phyloP scores from a whole-genome alignment of 92 coral and sea anemone genomes.

The Parazoanthus atlanticus region DNA sequence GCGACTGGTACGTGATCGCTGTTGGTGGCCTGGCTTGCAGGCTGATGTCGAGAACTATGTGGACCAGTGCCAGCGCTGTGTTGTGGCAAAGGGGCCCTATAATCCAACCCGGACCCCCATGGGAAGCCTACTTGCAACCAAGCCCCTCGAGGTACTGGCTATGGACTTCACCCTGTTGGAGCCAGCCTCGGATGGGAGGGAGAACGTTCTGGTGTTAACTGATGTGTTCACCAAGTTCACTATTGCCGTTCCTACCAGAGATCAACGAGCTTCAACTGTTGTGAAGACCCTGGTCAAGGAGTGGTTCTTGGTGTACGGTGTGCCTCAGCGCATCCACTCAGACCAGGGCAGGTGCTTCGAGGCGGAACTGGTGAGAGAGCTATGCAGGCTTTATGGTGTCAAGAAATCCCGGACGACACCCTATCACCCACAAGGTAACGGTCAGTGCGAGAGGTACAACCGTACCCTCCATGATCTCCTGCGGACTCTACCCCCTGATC shows the following conservation, averaged over 20 bases:
- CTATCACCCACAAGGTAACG: conserved; percentile 74
- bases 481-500: conserved; percentile 49
- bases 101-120: conserved; percentile 49
- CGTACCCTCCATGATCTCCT: conserved; percentile 68
- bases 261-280: conserved; percentile 62
- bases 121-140: conserved; percentile 59
- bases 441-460: conserved; percentile 72
- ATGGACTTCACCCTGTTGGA: conserved; percentile 60
- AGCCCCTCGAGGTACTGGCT: conserved; percentile 65
- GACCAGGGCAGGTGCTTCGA: conserved; percentile 71
- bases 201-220: conserved; percentile 66
- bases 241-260: conserved; percentile 56
- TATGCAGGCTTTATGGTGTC: conserved; percentile 63
- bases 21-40: conserved; percentile 13
- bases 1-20: background rate
- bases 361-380: conserved; percentile 59
- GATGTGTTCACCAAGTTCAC: conserved; percentile 73
- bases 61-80: conserved; percentile 58
- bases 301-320: conserved; percentile 67
- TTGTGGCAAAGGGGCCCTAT: conserved; percentile 61
- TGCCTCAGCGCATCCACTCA: conserved; percentile 66
- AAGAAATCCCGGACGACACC: conserved; percentile 71
- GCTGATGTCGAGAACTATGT: conserved; percentile 57
- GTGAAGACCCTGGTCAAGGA: conserved; percentile 58
- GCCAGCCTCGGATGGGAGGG: conserved; percentile 63